Evolutionary conservation across 2,797 vertebrate genomes (phyloP).

Genomic region (Gallinago nigripennis): DNA sequence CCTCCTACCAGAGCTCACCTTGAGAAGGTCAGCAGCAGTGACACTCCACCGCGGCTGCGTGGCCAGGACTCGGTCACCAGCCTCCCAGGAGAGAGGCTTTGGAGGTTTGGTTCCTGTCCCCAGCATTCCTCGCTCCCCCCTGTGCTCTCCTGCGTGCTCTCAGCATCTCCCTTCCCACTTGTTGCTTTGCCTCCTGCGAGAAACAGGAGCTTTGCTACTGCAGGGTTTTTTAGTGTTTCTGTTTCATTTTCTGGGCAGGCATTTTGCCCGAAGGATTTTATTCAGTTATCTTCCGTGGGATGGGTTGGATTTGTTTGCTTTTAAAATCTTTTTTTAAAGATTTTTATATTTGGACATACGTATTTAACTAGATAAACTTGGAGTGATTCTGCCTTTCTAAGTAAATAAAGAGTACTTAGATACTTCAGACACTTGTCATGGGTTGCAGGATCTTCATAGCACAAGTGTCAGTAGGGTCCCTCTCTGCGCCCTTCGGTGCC

Average conservation of each 20-base stretch:
- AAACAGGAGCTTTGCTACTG: neutral
- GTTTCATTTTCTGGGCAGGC: rapidly evolving
- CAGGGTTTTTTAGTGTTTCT: neutral
- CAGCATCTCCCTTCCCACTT: neutral
- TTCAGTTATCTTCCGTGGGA: neutral
- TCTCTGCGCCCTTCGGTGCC: neutral
- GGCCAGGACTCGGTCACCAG: neutral
- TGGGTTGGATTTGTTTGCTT: neutral
- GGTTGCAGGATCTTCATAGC: neutral
- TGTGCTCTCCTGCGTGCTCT: rapidly evolving
- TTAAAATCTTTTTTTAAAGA: neutral
- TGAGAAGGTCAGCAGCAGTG: neutral
- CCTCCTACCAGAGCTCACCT: neutral
- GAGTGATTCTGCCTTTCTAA: neutral
- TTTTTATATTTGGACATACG: neutral
- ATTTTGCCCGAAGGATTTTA: neutral
- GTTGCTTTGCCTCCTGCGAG: neutral
- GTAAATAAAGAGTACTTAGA: rapidly evolving
- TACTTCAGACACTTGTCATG: rapidly evolving
- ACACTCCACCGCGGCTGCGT: rapidly evolving
- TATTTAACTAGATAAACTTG: neutral
- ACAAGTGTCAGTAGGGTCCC: neutral
- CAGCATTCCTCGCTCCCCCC: neutral
- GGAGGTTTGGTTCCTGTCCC: neutral
- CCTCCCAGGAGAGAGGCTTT: neutral